Evolutionary conservation across 2,888 invertebrate species (phyloP).

Genomic region (Criorhina ranunculi): DNA sequence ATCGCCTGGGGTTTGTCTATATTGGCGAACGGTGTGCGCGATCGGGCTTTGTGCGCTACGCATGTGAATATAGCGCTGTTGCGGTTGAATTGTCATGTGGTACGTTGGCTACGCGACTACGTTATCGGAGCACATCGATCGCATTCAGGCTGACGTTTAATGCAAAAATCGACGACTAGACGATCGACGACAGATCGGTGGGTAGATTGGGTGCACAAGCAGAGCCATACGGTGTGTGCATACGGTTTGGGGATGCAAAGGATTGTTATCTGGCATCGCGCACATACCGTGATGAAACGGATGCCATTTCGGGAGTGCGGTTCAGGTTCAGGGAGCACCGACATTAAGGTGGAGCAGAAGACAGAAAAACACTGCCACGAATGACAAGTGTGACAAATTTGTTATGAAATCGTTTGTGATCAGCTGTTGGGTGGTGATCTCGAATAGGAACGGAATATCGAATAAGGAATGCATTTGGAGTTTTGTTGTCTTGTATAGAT

Average conservation of each 20-base stretch:
- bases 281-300: constrained; percentile 73
- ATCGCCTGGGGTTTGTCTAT: constrained; percentile 60
- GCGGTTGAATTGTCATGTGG: constrained; percentile 74
- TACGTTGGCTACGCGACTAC: constrained; percentile 61
- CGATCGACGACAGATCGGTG: constrained; percentile 74
- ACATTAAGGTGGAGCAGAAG: constrained; percentile 72
- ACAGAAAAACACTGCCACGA: constrained; percentile 65
- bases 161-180: constrained; percentile 76
- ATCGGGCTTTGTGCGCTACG: constrained; percentile 55
- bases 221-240: constrained; percentile 39
- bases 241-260: constrained; percentile 63
- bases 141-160: constrained; percentile 72
- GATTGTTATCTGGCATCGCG: constrained; percentile 73
- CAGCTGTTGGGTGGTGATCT: constrained; percentile 41
- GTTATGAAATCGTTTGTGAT: constrained; percentile 69
- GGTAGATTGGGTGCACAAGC: constrained; percentile 49
- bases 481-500: constrained; percentile 36
- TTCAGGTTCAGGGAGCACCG: constrained; percentile 69
- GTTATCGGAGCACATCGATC: constrained; percentile 74
- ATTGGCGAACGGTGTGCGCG: constrained; percentile 28
- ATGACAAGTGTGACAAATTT: constrained; percentile 77
- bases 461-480: constrained; percentile 52
- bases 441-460: constrained; percentile 44
- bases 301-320: constrained; percentile 72
- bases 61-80: constrained; percentile 68